Evolutionary conservation across 2,797 vertebrate species (phyloP).

Genomic region (Heterohyrax brucei): DNA sequence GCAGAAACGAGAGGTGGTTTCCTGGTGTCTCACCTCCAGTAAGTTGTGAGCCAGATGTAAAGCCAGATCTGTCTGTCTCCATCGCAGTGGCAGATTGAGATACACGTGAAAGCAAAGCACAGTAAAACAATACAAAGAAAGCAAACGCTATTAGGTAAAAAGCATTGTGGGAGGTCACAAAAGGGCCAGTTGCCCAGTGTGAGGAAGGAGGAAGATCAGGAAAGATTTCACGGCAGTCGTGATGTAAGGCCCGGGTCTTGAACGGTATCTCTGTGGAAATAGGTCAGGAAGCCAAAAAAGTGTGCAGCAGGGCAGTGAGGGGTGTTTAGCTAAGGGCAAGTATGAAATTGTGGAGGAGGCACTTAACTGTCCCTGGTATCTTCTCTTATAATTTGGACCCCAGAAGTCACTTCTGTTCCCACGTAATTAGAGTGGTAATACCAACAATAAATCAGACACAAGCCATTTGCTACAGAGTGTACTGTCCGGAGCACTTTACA

Average conservation of each 20-base stretch:
- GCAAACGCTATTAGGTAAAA: neutral
- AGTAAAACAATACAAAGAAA: neutral
- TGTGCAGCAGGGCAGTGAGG: neutral
- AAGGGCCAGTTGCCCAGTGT: fast-evolving
- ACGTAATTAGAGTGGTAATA: neutral
- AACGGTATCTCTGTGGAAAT: neutral
- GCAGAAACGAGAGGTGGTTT: neutral
- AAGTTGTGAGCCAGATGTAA: neutral
- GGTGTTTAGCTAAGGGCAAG: neutral
- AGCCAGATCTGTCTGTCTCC: neutral
- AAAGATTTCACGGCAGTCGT: neutral
- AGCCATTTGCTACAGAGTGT: neutral
- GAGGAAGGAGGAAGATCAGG: neutral
- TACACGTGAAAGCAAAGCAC: neutral
- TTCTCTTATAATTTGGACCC: neutral
- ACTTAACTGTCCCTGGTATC: too few relatives aligned
- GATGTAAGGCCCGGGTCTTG: neutral
- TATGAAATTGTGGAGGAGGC: neutral
- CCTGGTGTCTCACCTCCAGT: neutral
- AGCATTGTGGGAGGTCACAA: neutral
- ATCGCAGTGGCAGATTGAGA: neutral
- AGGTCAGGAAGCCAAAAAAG: neutral
- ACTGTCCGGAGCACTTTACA: neutral
- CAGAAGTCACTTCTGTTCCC: neutral
- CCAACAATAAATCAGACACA: neutral